These are phyloP conservation scores for Orchesella cincta DNA, from an alignment of 1,140 invertebrate species.

Conservation along the genomic window DNA sequence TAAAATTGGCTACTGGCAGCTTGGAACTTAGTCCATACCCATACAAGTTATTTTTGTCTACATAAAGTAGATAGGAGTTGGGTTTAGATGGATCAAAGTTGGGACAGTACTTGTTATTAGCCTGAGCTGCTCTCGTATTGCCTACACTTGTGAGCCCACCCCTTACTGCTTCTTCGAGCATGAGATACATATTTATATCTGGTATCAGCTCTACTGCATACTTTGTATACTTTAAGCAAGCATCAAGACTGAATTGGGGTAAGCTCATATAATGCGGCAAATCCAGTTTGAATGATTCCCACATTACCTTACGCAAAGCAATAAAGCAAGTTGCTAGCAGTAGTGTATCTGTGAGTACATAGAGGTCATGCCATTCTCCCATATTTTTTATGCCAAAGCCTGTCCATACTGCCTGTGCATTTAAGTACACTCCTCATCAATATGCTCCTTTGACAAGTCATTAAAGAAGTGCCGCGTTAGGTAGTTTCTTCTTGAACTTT, in stretches of 20 bases:
- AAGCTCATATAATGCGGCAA: slow-evolving; percentile 14
- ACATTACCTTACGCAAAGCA: background rate
- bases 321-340: slow-evolving; percentile 5
- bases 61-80: slow-evolving; percentile 57
- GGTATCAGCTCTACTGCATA: too few species aligned
- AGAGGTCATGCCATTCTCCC: slow-evolving; percentile 56
- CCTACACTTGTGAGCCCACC: slow-evolving; percentile 53
- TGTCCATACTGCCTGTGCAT: slow-evolving; percentile 57
- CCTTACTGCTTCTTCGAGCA: slow-evolving; percentile 54
- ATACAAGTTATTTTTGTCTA: slow-evolving; percentile 63
- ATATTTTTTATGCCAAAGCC: slow-evolving; percentile 55
- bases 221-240: background rate
- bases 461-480: slow-evolving; percentile 11
- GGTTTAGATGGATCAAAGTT: slow-evolving; percentile 55
- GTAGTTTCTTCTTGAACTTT: background rate
- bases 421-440: slow-evolving; percentile 55
- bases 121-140: slow-evolving; percentile 54
- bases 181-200: slow-evolving; percentile 56
- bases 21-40: slow-evolving; percentile 58
- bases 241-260: slow-evolving; percentile 6
- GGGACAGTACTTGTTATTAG: slow-evolving; percentile 59
- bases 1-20: slow-evolving; percentile 57
- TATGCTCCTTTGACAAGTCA: slow-evolving; percentile 27
- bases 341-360: slow-evolving; percentile 49
- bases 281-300: slow-evolving; percentile 32